Percentiles rank a stretch among this genome's conserved stretches.
Evolutionary conservation across 2,797 vertebrate genomes (phyloP).

Genomic region (Pelodytes ibericus): DNA sequence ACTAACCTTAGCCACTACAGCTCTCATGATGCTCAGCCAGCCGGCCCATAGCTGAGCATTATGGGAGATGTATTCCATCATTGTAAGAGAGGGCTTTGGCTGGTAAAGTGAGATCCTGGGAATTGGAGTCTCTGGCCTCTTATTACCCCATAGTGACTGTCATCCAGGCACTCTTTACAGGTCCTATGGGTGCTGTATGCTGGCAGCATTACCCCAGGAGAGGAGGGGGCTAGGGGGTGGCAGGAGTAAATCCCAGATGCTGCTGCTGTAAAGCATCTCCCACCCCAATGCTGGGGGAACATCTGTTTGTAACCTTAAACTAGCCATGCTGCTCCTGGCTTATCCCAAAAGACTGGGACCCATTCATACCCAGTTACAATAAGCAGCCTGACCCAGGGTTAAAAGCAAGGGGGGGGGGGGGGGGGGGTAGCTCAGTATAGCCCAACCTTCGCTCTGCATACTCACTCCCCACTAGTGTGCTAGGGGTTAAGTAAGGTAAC

Average conservation of each 20-base stretch:
- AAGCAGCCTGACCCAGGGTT: slow-evolving; percentile 32
- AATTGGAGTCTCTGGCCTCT: too few relatives aligned
- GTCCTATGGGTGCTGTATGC: not conserved
- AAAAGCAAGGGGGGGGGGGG: slow-evolving; percentile 1
- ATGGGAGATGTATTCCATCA: too few relatives aligned
- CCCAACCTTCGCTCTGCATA: slow-evolving; percentile 46
- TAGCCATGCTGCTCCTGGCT: slow-evolving; percentile 10
- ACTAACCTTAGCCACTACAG: too few relatives aligned
- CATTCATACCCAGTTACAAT: slow-evolving; percentile 39
- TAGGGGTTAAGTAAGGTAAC: slow-evolving; percentile 49
- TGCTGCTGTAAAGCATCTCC: not conserved
- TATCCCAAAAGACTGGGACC: slow-evolving; percentile 28
- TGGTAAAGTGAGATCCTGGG: too few relatives aligned
- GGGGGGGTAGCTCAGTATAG: slow-evolving; percentile 38
- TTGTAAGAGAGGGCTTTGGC: too few relatives aligned
- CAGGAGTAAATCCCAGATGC: slow-evolving; percentile 33
- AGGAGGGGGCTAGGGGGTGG: not conserved
- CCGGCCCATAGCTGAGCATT: too few relatives aligned
- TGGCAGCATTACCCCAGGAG: not conserved
- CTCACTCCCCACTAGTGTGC: slow-evolving; percentile 12
- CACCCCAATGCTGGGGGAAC: slow-evolving; percentile 32
- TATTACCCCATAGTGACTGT: too few relatives aligned
- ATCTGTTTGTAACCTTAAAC: slow-evolving; percentile 51
- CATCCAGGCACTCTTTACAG: not conserved
- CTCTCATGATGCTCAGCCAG: too few relatives aligned